Conservation (phyloP, 2,113 vertebrate genomes). For the rat (Rattus norvegicus) region GRCr8 NC_086032.1:76952001-76952500, state of each 20-base stretch:
- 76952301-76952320: constrained; percentile 51
- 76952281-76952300: constrained; percentile 21
- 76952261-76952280: constrained; percentile 53
- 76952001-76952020: not conserved
- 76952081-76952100: constrained; percentile 21
- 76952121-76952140: constrained; percentile 31
- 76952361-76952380: constrained; percentile 22
- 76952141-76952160: constrained; percentile 6
- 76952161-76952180: constrained; percentile 22
- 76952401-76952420: constrained; percentile 18
- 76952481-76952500: not conserved
- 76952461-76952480: constrained; percentile 24
- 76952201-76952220: constrained; percentile 34
- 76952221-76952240: constrained; percentile 55
- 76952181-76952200: not conserved
- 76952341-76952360: constrained; percentile 69
- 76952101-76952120: constrained; percentile 18
- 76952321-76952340: constrained; percentile 53
- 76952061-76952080: not conserved
- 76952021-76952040: not conserved
- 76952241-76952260: constrained; percentile 48
- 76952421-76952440: not conserved
- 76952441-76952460: constrained; percentile 42
- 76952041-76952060: not conserved
- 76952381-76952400: constrained; percentile 53